Base-by-base conservation (phyloP, 2,797 vertebrate genomes). In the Huso huso region DNA sequence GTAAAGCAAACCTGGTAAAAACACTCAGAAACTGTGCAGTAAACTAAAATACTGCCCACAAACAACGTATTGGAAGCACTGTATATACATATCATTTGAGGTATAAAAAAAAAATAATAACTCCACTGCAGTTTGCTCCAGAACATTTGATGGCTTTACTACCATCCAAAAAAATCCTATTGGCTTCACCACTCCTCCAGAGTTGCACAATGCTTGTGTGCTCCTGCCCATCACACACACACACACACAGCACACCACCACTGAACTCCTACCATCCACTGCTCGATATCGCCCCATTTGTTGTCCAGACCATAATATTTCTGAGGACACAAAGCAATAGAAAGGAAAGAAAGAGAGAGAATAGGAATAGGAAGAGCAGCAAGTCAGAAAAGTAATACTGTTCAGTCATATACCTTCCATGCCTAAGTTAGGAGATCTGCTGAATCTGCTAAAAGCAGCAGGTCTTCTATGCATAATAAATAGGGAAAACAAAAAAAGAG, bases 261-360 rank as follows among this genome's bases (percentile, higher is more conserved):
- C 18, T 23, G 8, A 8, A 37, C 49, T 70, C 87, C 74, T 97
- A 98, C 95, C 95, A 98, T 98, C 95, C 95, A 98, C 73, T 95
- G 93, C 74, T 98, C 94, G 91, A 98, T 98, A 87, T 95, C 93
- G 68, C 93, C 93, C 94, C 94, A 97, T 75, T 96, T 97, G 85
- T 88, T 88, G 77, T 97, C 94, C 93, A 93, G 87, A 85, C 93
- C 94, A 86, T 92, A 94, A 86, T 93, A 95, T 82, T 91, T 97
- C 95, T 97, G 90, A 2, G 79, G 79, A 75, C 73, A 37, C 65
- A 62, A 13, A 64, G 65, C 1, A 68, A 48, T 55, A 57, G 63
- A 6, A 63, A 51, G 53, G 48, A 66, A 57, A 58, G 60, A 68
- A 48, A 37, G 23, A 70, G 12, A 48, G 62, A 55, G 51, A 71